These are phyloP conservation scores for Eledona agricola DNA, from an alignment of 2,888 invertebrate species.

Conservation along the genomic window DNA sequence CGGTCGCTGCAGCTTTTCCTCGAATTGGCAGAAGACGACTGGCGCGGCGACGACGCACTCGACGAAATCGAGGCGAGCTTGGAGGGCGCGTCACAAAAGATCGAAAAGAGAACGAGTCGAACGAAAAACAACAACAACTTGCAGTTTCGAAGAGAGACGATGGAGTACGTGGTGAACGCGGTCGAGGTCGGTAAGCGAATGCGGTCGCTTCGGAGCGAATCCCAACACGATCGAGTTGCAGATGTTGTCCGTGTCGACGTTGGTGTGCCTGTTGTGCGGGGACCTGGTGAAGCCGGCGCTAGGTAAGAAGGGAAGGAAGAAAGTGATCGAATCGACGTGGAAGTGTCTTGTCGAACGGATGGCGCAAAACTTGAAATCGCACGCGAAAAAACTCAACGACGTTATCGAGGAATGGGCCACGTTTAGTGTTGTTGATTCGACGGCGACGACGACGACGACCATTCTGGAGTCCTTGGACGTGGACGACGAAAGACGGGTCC, in stretches of 20 bases:
- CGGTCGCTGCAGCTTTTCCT: conserved; percentile 51
- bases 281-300: conserved; percentile 65
- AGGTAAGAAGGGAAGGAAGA: conserved; percentile 69
- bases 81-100: conserved; percentile 43
- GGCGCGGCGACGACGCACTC: conserved; percentile 38
- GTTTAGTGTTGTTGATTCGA: too few species aligned
- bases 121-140: conserved; percentile 61
- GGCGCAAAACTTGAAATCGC: conserved; percentile 46
- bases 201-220: too few species aligned
- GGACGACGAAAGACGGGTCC: conserved; percentile 61
- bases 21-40: conserved; percentile 41
- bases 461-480: conserved; percentile 61
- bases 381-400: conserved; percentile 60
- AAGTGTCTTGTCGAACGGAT: conserved; percentile 45
- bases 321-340: conserved; percentile 57
- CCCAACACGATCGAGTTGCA: too few species aligned
- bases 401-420: conserved; percentile 63
- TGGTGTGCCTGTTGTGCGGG: conserved; percentile 67
- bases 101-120: conserved; percentile 6
- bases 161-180: conserved; percentile 68
- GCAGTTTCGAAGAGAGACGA: conserved; percentile 61
- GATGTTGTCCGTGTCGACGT: conserved; percentile 68
- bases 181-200: conserved; percentile 71
- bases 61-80: conserved; percentile 32
- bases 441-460: too few species aligned